These are phyloP conservation scores for Characodon lateralis DNA, from an alignment of 2,797 vertebrate species.

Conservation along the genomic window DNA sequence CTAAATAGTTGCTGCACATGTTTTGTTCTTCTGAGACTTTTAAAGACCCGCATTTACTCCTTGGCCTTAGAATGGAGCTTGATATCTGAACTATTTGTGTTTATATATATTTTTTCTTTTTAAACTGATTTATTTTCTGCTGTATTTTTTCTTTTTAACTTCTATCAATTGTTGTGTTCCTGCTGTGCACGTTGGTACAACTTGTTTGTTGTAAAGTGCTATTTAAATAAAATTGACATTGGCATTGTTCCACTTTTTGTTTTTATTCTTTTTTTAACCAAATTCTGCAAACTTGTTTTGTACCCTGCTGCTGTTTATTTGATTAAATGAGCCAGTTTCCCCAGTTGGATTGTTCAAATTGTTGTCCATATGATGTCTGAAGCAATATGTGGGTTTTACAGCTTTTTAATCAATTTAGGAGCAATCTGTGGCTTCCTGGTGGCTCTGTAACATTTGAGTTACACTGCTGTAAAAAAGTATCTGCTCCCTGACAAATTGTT, in stretches of 20 bases:
- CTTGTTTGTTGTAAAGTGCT: too few relatives aligned
- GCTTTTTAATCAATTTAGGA: neutral
- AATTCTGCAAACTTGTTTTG: constrained; percentile 4
- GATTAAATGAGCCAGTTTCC: constrained; percentile 39
- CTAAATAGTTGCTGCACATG: constrained; percentile 1
- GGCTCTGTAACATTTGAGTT: constrained; percentile 33
- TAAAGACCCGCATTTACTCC: too few relatives aligned
- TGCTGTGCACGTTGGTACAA: too few relatives aligned
- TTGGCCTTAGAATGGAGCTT: too few relatives aligned
- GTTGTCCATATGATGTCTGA: constrained; percentile 31
- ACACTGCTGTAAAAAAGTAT: constrained; percentile 8
- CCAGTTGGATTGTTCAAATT: constrained; percentile 45
- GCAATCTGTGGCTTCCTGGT: constrained; percentile 9
- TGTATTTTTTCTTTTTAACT: too few relatives aligned
- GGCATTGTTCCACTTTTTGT: neutral
- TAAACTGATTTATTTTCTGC: too few relatives aligned
- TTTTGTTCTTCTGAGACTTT: constrained; percentile 2
- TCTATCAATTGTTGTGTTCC: too few relatives aligned
- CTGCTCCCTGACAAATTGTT: neutral
- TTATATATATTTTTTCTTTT: too few relatives aligned
- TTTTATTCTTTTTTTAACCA: constrained; percentile 22
- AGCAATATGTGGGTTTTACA: constrained; percentile 26
- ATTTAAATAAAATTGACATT: too few relatives aligned
- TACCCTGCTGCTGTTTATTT: constrained; percentile 25
- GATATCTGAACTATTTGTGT: too few relatives aligned